Conservation (phyloP, 2,888 invertebrate genomes). For the Pegoplata infirma region DNA sequence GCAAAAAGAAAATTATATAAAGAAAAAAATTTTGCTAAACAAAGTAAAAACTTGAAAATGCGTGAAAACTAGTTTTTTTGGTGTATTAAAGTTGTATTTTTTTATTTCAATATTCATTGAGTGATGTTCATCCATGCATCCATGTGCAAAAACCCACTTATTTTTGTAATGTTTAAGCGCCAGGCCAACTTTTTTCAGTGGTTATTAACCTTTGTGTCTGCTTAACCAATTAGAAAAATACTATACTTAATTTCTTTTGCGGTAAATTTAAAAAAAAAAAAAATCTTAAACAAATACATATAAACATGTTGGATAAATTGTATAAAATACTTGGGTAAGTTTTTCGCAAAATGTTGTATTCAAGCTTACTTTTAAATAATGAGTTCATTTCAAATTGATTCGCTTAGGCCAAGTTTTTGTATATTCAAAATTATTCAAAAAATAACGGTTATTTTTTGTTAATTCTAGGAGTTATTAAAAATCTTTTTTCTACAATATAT, state of each 20-base stretch:
- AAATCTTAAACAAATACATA: slow-evolving; percentile 20
- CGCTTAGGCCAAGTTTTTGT: too few relatives aligned
- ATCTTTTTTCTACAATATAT: too few relatives aligned
- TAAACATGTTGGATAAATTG: slow-evolving; percentile 37
- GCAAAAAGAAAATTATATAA: background rate
- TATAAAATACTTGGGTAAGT: slow-evolving; percentile 50
- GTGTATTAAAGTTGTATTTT: background rate
- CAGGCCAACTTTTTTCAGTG: slow-evolving; percentile 28
- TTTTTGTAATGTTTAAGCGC: slow-evolving; percentile 44
- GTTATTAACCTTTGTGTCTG: slow-evolving; percentile 53
- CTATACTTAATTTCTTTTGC: slow-evolving; percentile 30
- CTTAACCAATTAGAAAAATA: slow-evolving; percentile 46
- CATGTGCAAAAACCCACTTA: slow-evolving; percentile 52
- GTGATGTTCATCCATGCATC: slow-evolving; percentile 45
- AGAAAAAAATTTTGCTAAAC: background rate
- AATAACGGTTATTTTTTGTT: too few relatives aligned
- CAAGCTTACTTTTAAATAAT: too few relatives aligned
- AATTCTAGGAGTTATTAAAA: too few relatives aligned
- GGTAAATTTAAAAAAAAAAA: background rate
- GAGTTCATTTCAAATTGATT: too few relatives aligned
- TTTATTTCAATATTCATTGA: slow-evolving; percentile 11
- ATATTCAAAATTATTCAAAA: too few relatives aligned
- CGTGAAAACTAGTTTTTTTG: slow-evolving; percentile 23
- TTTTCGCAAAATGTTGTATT: too few relatives aligned
- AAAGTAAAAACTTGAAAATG: slow-evolving; percentile 16